These are phyloP conservation scores for Catotricha subobsoleta DNA, from an alignment of 2,888 invertebrate species.

Conservation along the genomic window DNA sequence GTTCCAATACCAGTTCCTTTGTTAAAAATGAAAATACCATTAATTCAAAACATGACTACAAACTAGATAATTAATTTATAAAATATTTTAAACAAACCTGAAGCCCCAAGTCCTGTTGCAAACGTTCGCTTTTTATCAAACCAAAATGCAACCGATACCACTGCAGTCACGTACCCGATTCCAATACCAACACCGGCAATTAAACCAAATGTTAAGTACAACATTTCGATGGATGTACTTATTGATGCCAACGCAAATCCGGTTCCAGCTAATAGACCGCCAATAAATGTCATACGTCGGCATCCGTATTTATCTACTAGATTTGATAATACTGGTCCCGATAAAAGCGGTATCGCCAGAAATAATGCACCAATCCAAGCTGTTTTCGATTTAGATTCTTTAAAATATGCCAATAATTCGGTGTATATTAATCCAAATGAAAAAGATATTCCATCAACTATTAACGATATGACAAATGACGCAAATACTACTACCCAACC, in stretches of 20 bases:
- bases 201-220: constrained; percentile 72
- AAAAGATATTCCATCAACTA: constrained; percentile 85
- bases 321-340: constrained; percentile 69
- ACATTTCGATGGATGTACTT: constrained; percentile 51
- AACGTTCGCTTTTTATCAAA: constrained; percentile 74
- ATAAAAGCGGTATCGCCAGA: constrained; percentile 70
- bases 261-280: constrained; percentile 49
- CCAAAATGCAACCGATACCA: constrained; percentile 83
- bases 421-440: constrained; percentile 81
- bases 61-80: not conserved
- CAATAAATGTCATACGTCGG: constrained; percentile 52
- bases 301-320: constrained; percentile 78
- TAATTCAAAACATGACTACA: not conserved
- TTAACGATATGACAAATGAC: constrained; percentile 68
- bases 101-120: constrained; percentile 73
- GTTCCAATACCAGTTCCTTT: constrained; percentile 84
- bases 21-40: not conserved
- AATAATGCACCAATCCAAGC: constrained; percentile 83
- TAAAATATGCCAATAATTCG: constrained; percentile 63
- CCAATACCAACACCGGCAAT: constrained; percentile 71
- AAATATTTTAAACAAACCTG: constrained; percentile 19
- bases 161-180: constrained; percentile 72
- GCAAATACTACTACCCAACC: constrained; percentile 53
- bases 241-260: constrained; percentile 62
- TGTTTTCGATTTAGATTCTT: constrained; percentile 65